Conservation (phyloP, 2,797 vertebrate species). For the Sebastes miniatus region DNA sequence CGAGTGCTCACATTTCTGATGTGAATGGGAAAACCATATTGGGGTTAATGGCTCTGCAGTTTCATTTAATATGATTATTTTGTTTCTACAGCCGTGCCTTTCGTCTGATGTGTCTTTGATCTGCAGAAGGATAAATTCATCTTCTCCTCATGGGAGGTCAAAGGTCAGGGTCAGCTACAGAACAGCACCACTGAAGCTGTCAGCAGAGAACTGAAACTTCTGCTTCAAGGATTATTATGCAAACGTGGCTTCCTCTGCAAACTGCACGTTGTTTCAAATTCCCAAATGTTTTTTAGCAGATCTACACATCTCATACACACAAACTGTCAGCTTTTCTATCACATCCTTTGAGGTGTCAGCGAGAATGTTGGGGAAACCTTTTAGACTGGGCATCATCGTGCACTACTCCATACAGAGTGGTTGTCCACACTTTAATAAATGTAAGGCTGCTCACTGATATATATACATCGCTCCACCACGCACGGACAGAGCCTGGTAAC, state of each 20-base stretch:
- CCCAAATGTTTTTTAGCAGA: neutral
- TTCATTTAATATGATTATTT: constrained; percentile 54
- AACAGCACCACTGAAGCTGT: neutral
- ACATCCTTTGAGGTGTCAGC: neutral
- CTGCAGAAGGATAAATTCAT: constrained; percentile 6
- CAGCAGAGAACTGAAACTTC: neutral
- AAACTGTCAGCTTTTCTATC: neutral
- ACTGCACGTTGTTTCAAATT: neutral
- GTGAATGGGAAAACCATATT: constrained; percentile 31
- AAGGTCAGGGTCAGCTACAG: neutral
- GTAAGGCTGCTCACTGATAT: neutral
- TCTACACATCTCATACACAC: neutral
- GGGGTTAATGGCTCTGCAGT: constrained; percentile 49
- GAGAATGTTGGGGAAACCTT: neutral
- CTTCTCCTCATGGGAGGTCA: constrained; percentile 4
- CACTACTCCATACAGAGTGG: neutral
- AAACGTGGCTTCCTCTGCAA: neutral
- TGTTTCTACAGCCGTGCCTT: constrained; percentile 40
- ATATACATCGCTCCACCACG: neutral
- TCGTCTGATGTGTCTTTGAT: constrained; percentile 16
- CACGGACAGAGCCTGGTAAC: neutral
- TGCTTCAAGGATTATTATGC: neutral
- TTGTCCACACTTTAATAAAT: no score
- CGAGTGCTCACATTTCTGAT: constrained; percentile 55
- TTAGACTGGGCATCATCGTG: neutral